A percentile compares a stretch with the other conserved stretches of the same genome.
phyloP scores from a whole-genome alignment of 2,888 invertebrate species.

The Margaritifera margaritifera region DNA sequence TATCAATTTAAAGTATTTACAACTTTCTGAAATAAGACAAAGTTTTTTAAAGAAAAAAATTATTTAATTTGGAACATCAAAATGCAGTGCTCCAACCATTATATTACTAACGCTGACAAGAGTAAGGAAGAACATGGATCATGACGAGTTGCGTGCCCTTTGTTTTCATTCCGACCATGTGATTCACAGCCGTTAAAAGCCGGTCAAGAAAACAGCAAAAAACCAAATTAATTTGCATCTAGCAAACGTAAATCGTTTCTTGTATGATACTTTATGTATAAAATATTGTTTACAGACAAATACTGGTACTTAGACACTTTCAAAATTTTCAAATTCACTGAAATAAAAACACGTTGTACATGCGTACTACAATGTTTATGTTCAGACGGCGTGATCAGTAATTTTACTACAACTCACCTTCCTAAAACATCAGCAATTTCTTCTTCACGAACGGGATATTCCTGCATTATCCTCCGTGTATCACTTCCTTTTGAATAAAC shows the following conservation, averaged over 20 bases:
- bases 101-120: slow-evolving; percentile 5
- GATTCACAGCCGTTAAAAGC: slow-evolving; percentile 27
- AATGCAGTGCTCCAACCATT: slow-evolving; percentile 15
- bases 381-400: slow-evolving; percentile 61
- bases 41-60: no score
- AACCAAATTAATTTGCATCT: slow-evolving; percentile 1
- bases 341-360: slow-evolving; percentile 33
- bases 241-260: neutral
- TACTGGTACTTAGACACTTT: neutral
- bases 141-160: slow-evolving; percentile 47
- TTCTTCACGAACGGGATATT: slow-evolving; percentile 54
- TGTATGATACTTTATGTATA: slow-evolving; percentile 27
- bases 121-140: neutral
- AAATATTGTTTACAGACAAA: slow-evolving; percentile 5
- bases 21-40: no score
- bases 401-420: slow-evolving; percentile 63
- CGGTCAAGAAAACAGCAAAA: slow-evolving; percentile 14
- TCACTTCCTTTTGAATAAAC: slow-evolving; percentile 52
- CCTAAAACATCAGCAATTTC: slow-evolving; percentile 58
- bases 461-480: slow-evolving; percentile 51
- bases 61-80: slow-evolving; percentile 4
- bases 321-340: slow-evolving; percentile 8
- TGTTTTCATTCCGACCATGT: slow-evolving; percentile 56
- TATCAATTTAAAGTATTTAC: no score
- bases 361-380: slow-evolving; percentile 68